Base-by-base conservation (phyloP, 2,797 vertebrate genomes). In the Xiphorhynchus erythropygius region DNA sequence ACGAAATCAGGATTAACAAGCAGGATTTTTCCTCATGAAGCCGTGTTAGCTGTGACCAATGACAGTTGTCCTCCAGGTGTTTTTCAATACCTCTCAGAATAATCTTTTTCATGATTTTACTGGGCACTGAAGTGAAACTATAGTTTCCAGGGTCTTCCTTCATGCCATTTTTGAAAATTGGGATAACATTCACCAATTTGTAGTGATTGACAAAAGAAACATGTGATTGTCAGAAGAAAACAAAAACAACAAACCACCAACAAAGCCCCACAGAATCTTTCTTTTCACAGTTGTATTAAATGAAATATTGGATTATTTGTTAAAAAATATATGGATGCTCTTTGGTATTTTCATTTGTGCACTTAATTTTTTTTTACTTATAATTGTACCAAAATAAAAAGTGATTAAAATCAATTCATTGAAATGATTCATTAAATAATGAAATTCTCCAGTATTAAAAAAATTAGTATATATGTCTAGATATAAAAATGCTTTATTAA, bases 361-460 rank as follows among this genome's bases (percentile, higher is more conserved):
- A 71, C 21, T 84, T 92, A 8, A 18, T 37, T 5, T 13, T 60
- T 56, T 53, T 44, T 71, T 18, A 16, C 18, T 16, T 22, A 49
- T 83, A 89, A 77, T 39, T 49, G 30, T 35, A 88, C 71, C 70
- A 68, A 76, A 71, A 92, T 80, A 91, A 73, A 78, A 93, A 25
- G 27, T 83, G 47, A 47, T 47, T 23, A 42, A 42, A 42, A 97
- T 93, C 92, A 74, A 93, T 41, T 91, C 24, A 46, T 50, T 33
- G 81, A 53, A 77, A 42, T 42, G 18, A 42, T 42, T 42, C 41
- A 41, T 93, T 93, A 83, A 53, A 77, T 60, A 2, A 82, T 90
- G 75, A 70, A 83, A 78, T 59, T 69, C 9, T 2, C 25, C 52
- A 89, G 53, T 74, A 89, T 63, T 92, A 92, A 67, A 87, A 74